Percentiles rank a stretch among this genome's conserved stretches.
Evolutionary conservation across 2,113 vertebrate genomes (phyloP).

Genomic region (Ascaphus truei): DNA sequence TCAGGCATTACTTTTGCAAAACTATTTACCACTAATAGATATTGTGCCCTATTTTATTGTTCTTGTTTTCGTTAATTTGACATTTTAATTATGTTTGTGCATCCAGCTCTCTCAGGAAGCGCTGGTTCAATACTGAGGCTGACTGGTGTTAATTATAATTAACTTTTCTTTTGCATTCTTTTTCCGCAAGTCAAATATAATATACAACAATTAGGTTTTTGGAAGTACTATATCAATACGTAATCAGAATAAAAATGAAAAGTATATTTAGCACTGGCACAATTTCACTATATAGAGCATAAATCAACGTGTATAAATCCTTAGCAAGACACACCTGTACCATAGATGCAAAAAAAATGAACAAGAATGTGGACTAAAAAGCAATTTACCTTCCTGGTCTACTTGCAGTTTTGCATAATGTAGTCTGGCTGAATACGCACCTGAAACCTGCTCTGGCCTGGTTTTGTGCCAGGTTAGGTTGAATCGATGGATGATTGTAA

Average conservation of each 20-base stretch:
- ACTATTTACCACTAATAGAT: background rate
- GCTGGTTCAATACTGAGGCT: background rate
- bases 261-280: background rate
- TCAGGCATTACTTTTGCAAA: background rate
- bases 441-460: background rate
- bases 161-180: background rate
- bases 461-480: background rate
- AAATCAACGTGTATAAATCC: background rate
- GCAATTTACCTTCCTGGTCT: background rate
- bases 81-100: constrained; percentile 11
- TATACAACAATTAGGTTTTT: background rate
- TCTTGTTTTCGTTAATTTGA: constrained; percentile 20
- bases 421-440: background rate
- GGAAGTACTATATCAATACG: background rate
- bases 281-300: background rate
- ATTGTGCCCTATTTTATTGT: background rate
- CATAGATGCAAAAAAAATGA: background rate
- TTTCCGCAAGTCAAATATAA: background rate
- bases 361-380: background rate
- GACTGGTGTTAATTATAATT: background rate
- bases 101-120: background rate
- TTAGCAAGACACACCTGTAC: background rate
- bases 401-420: background rate
- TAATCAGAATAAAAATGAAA: too few relatives aligned
- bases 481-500: constrained; percentile 21